Conservation (phyloP, 37 sponge, comb jelly and placozoan genomes). For the Geodia barretti region DNA sequence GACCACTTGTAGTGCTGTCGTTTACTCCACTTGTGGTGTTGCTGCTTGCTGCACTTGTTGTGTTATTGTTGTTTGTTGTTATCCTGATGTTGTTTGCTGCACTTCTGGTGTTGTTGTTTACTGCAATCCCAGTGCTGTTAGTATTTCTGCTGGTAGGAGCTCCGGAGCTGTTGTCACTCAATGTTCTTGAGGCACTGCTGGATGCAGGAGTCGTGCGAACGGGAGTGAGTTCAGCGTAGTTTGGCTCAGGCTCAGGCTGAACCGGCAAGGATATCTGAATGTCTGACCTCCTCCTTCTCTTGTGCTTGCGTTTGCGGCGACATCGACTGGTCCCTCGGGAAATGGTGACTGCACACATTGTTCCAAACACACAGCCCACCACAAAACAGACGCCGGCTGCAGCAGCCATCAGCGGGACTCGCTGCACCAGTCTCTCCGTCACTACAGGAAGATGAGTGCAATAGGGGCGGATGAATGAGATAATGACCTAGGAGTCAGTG, state of each 20-base stretch:
- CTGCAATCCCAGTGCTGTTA: too few relatives aligned
- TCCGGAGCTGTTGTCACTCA: too few relatives aligned
- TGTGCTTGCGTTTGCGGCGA: background rate
- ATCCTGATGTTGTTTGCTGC: background rate
- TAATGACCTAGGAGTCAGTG: too few relatives aligned
- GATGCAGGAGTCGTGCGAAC: background rate
- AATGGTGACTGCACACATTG: background rate
- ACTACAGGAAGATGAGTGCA: too few relatives aligned
- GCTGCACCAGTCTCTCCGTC: background rate
- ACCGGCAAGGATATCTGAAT: too few relatives aligned
- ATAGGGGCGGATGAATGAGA: too few relatives aligned
- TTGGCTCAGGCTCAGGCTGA: background rate
- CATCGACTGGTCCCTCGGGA: background rate
- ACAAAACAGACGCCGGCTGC: background rate
- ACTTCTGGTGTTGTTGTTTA: too few relatives aligned
- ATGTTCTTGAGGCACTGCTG: too few relatives aligned
- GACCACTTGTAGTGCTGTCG: background rate
- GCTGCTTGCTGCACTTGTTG: background rate
- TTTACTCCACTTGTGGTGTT: background rate
- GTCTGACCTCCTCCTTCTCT: background rate
- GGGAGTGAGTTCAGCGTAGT: background rate
- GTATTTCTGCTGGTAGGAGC: too few relatives aligned
- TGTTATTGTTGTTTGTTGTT: background rate
- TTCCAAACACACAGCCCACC: background rate
- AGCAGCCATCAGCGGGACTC: background rate